phyloP scores from a whole-genome alignment of 2,113 vertebrate genomes.

The Phycodurus eques region DNA sequence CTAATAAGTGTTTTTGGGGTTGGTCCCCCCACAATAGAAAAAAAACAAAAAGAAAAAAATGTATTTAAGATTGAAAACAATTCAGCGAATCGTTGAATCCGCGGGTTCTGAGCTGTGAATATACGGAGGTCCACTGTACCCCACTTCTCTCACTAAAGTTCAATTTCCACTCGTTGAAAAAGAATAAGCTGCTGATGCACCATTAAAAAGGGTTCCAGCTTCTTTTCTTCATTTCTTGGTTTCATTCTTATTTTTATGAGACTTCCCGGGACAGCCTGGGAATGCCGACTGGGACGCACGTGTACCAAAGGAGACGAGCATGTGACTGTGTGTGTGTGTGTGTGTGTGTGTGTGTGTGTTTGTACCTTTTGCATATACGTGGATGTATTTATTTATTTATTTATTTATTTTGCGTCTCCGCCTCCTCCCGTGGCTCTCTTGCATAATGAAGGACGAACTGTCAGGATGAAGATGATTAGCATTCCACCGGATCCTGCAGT shows the following conservation, averaged over 20 bases:
- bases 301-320: neutral
- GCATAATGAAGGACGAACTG: conserved; percentile 74
- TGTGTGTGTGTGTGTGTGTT: conserved; percentile 10
- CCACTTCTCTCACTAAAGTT: too few species aligned
- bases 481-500: conserved; percentile 71
- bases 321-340: conserved; percentile 8
- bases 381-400: neutral
- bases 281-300: conserved; percentile 43
- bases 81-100: too few species aligned
- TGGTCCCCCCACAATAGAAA: too few species aligned
- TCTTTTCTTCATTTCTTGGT: neutral
- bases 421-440: conserved; percentile 33
- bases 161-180: neutral
- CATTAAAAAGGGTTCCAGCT: neutral
- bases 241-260: too few species aligned
- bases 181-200: neutral
- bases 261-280: conserved; percentile 21
- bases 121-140: too few species aligned
- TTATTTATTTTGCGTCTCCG: conserved; percentile 4
- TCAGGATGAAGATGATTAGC: conserved; percentile 69
- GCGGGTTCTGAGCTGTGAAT: too few species aligned
- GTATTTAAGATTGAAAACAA: too few species aligned
- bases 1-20: too few species aligned
- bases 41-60: too few species aligned
- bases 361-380: conserved; percentile 12